Evolutionary conservation across 92 coral and sea anemone species (phyloP).

Genomic region (Porites evermanni): DNA sequence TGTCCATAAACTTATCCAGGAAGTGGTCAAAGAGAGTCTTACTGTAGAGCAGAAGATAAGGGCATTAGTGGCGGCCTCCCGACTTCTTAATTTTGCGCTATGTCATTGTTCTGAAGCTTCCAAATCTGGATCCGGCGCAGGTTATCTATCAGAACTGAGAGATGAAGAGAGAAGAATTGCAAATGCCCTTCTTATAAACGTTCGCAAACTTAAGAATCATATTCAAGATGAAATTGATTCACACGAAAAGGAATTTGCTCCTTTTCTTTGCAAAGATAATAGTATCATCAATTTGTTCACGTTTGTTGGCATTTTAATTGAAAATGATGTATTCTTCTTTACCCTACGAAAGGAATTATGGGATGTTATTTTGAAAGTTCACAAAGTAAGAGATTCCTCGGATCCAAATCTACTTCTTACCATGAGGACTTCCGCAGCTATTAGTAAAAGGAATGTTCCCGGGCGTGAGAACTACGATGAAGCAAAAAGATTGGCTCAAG

Average conservation of each 20-base stretch:
- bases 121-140: not conserved
- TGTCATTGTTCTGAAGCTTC: not conserved
- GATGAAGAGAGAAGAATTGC: not conserved
- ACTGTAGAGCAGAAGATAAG: not conserved
- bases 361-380: not conserved
- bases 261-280: not conserved
- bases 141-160: not conserved
- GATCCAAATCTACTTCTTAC: not conserved
- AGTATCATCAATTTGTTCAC: not conserved
- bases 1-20: conserved; percentile 30
- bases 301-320: not conserved
- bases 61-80: not conserved
- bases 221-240: not conserved
- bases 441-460: not conserved
- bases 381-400: not conserved
- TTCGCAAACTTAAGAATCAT: not conserved
- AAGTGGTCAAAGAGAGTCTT: conserved; percentile 22
- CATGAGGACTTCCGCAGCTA: not conserved
- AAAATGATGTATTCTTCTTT: not conserved
- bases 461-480: not conserved
- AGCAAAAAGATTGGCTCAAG: not conserved
- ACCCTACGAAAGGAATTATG: not conserved
- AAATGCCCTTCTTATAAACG: not conserved
- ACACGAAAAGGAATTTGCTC: not conserved
- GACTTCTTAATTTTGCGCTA: conserved; percentile 16